phyloP scores from a whole-genome alignment of 2,113 vertebrate genomes.

The Circaetus gallicus region DNA sequence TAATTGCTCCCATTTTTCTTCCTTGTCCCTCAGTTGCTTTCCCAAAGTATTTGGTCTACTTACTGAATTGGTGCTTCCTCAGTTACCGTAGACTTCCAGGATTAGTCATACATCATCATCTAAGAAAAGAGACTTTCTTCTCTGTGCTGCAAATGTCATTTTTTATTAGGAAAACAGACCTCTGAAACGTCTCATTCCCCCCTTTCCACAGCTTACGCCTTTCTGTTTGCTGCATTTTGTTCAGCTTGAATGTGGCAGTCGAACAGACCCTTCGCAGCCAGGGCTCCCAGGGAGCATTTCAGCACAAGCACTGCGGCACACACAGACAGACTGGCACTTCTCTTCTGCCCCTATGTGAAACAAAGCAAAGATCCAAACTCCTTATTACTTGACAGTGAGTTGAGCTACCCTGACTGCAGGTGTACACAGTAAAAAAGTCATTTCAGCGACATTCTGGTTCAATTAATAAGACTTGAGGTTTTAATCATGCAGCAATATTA shows the following conservation, averaged over 20 bases:
- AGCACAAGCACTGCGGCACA: background rate
- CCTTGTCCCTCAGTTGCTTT: background rate
- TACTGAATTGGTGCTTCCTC: background rate
- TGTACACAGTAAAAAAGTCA: background rate
- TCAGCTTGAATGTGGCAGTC: background rate
- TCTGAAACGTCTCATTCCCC: background rate
- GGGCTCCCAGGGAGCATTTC: background rate
- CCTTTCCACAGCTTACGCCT: background rate
- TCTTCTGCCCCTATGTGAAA: background rate
- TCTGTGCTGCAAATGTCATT: background rate
- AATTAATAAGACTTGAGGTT: background rate
- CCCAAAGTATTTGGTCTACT: background rate
- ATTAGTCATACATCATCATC: background rate
- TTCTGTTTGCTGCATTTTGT: background rate
- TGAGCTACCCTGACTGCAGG: background rate
- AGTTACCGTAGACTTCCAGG: background rate
- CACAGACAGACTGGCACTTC: background rate
- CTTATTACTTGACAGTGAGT: background rate
- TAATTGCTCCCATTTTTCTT: conserved; percentile 10
- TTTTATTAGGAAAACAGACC: background rate
- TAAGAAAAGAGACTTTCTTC: background rate
- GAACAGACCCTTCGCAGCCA: accelerated
- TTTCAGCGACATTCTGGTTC: background rate
- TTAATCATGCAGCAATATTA: background rate
- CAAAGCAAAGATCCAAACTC: background rate